Conservation (phyloP, 2,888 invertebrate genomes). For the Drosophila infuscata region DNA sequence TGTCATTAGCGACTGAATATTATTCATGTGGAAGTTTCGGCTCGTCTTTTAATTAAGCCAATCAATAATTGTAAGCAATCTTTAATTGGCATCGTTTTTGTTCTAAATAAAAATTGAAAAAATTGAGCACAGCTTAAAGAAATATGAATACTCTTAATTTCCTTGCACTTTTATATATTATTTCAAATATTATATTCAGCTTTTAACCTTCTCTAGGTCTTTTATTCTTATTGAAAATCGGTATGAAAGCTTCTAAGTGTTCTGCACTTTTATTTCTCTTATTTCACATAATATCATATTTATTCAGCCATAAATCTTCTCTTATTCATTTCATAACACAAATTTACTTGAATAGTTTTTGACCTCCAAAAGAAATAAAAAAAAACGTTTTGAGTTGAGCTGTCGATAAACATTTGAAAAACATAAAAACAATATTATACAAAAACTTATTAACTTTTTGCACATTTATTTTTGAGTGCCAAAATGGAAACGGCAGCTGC, state of each 20-base stretch:
- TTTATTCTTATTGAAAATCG: neutral
- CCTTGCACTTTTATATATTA: neutral
- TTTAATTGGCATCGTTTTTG: constrained; percentile 38
- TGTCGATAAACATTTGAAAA: constrained; percentile 36
- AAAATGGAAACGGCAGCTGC: constrained; percentile 56
- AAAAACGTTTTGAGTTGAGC: constrained; percentile 26
- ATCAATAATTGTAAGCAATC: constrained; percentile 64
- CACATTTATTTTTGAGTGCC: constrained; percentile 55
- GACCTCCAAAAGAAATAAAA: constrained; percentile 17
- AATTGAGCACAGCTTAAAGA: neutral
- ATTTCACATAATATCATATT: neutral
- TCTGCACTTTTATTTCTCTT: neutral
- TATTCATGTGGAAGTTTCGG: constrained; percentile 40
- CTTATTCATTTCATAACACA: constrained; percentile 11
- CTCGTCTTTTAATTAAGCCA: constrained; percentile 59
- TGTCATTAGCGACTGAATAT: constrained; percentile 60
- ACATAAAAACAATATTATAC: constrained; percentile 18
- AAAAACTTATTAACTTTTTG: constrained; percentile 64
- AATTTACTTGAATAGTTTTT: constrained; percentile 22
- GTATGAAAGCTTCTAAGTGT: neutral
- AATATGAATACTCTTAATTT: neutral
- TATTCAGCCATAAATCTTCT: neutral
- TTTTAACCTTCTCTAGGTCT: neutral
- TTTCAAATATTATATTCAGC: neutral
- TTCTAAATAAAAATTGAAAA: neutral